Base-by-base conservation (phyloP, 2,797 vertebrate genomes). In the Chelmon rostratus region DNA sequence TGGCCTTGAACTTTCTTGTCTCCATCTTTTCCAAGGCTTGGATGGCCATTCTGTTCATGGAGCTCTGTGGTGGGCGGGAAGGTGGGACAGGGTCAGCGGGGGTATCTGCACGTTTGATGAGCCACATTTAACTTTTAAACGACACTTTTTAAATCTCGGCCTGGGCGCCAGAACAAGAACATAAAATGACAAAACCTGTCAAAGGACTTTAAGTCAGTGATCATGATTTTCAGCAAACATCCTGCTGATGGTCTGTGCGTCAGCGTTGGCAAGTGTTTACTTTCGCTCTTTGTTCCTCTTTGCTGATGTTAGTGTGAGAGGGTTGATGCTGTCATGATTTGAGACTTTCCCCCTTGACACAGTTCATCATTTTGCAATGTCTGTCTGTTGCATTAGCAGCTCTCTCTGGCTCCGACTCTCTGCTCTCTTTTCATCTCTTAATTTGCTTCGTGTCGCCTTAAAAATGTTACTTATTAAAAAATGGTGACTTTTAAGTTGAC, bases 11-110 rank as follows among this genome's bases (percentile, higher is more conserved):
- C 91, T 99, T 99, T 28, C 97, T 95, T 1, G 98, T 99, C 91
- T 99, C 98, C 98, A 99, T 99, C 96, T 99, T 99, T 67, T 99
- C 98, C 91, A 99, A 89, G 8, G 98, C 98, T 91, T 99, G 98
- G 88, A 97, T 96, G 37, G 98, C 98, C 96, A 99, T 97, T 75
- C 98, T 96, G 93, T 98, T 99, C 98, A 99, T 97, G 53, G 98
- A 99, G 93, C 96, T 98, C 98, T 99, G 92, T 0, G 21, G 38
- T 0, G 33, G 49, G 42, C 19, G 46, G 73, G 42, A 10, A n/a
- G 40, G 47, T 4, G 59, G 35, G 38, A 67, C 6, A n/a, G 5
- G 65, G 73, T 85, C 57, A 85, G 71, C 1, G 23, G 5, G 53
- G 21, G 16, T 0, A 38, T 40, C 35, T 11, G 11, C 56, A 11